Conservation (phyloP, 2,113 vertebrate genomes). For the Laticauda colubrina region DNA sequence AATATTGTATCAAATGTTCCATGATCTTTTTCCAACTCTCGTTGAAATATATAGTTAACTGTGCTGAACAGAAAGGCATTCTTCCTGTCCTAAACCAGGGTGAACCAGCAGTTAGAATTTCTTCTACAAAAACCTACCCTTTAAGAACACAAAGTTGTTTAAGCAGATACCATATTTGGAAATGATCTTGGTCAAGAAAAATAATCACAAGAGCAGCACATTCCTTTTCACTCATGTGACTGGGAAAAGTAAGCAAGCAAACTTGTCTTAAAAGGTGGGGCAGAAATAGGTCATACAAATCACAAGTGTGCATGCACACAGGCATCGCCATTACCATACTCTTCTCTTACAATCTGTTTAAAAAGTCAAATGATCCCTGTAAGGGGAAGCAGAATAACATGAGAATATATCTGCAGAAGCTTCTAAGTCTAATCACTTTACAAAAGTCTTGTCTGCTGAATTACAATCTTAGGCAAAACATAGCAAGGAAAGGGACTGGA, state of each 20-base stretch:
- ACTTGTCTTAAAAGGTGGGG: constrained; percentile 14
- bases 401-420: not conserved
- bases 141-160: constrained; percentile 64
- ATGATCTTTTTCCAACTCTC: not conserved
- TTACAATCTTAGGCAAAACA: not conserved
- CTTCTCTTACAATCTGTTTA: not conserved
- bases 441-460: not conserved
- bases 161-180: constrained; percentile 66
- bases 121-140: constrained; percentile 48
- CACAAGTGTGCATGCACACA: not conserved
- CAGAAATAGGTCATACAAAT: constrained; percentile 5
- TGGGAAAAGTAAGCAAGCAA: constrained; percentile 16
- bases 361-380: not conserved
- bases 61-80: not conserved
- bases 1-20: not conserved
- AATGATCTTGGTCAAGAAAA: constrained; percentile 66
- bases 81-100: constrained; percentile 3
- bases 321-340: not conserved
- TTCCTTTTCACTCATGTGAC: constrained; percentile 58
- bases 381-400: not conserved
- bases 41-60: not conserved
- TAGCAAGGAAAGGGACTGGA: not conserved
- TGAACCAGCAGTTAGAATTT: constrained; percentile 53
- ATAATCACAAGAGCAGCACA: constrained; percentile 66
- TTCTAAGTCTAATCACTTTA: not conserved